Percentiles rank a stretch among this genome's conserved stretches.
Conservation (phyloP, 2,797 vertebrate genomes). For the Dendrocincla fuliginosa region DNA sequence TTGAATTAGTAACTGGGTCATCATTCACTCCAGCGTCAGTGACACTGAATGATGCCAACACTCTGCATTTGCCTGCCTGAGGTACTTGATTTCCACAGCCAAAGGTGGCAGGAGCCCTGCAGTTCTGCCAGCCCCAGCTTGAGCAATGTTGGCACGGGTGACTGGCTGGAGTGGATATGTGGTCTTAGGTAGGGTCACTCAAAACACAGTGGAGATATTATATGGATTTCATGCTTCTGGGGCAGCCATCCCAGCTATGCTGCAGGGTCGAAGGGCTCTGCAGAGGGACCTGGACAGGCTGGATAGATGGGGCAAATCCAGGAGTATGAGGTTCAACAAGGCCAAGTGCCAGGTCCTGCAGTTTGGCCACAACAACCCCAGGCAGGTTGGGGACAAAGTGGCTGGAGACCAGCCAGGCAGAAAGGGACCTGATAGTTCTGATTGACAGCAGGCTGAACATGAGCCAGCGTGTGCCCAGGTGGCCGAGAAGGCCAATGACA, state of each 20-base stretch:
- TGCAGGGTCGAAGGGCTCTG: neutral
- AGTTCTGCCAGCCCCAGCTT: neutral
- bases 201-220: neutral
- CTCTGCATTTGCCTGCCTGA: neutral
- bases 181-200: neutral
- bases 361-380: neutral
- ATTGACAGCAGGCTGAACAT: neutral
- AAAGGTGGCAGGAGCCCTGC: neutral
- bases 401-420: neutral
- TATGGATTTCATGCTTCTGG: neutral
- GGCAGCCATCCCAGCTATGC: neutral
- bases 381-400: neutral
- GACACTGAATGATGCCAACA: neutral
- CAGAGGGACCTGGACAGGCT: neutral
- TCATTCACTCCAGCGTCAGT: neutral
- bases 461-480: neutral
- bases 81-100: neutral
- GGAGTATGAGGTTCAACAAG: neutral
- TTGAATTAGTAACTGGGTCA: neutral
- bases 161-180: neutral
- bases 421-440: neutral
- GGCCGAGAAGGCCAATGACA: neutral
- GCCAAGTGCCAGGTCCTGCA: neutral
- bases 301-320: neutral
- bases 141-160: accelerated